Evolutionary conservation across 2,888 invertebrate species (phyloP), one percentile per base, ranked within the genome.

Genomic region (Apeira syringaria): DNA sequence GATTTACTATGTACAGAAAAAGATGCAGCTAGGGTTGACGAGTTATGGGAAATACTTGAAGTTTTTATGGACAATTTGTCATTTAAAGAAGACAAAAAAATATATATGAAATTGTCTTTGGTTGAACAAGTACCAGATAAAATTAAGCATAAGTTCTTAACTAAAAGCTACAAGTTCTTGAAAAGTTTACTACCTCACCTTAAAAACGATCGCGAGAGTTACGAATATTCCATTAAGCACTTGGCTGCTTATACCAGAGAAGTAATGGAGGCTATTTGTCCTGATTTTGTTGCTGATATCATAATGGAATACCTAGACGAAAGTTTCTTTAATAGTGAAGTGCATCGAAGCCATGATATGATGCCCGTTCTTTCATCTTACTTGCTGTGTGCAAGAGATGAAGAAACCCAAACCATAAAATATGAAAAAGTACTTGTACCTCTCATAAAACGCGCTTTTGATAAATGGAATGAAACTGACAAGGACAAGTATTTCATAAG

Each of bases 51-150:
- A 18, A 50, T 81, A 17, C 50, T 81, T 31, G 63, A 69, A 39
- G 49, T 65, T 22, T 81, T 82, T 47, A 74, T 84, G 24, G 66
- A 78, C 15, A 73, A 73, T 45, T 55, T 84, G 41, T 63, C 68
- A 9, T 65, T 66, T 40, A 59, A 70, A 42, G 83, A 84, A 64
- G 74, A 81, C 51, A 67, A 72, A 44, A 59, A 57, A 39, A 68
- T 80, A 34, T 84, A 81, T 42, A 56, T 69, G 12, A 53, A 67
- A 27, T 47, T 84, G 27, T 30, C 51, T 27, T 13, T 60, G 5
- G 61, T 76, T 1, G 22, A 59, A 20, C 29, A 68, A 10, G 51
- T 80, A 24, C 78, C 80, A 4, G 5, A 45, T 2, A 51, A 47
- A 7, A 52, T 82, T 1, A 63, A 62, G 50, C 59, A 71, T 3